These are phyloP conservation scores for Sclerodermus sp. DNA, from an alignment of 2,888 invertebrate species.

Conservation along the genomic window DNA sequence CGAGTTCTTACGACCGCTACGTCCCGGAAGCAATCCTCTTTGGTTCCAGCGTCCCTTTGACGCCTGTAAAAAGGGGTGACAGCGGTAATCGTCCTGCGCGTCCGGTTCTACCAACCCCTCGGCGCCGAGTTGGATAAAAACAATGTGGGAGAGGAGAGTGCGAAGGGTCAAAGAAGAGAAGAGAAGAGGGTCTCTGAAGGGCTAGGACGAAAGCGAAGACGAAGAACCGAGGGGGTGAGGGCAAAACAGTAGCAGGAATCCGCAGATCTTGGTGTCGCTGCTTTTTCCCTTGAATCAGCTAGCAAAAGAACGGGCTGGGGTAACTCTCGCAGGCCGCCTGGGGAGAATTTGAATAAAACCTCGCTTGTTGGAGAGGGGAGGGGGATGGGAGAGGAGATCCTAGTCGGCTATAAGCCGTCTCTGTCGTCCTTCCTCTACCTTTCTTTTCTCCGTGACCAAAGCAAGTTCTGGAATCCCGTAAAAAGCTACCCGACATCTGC, in stretches of 20 bases:
- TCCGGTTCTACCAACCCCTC: too few species aligned
- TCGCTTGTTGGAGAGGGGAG: not conserved
- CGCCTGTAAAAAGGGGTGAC: too few species aligned
- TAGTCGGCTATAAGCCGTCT: not conserved
- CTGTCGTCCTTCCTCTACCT: constrained; percentile 1
- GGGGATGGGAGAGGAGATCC: too few species aligned
- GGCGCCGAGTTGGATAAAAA: not conserved
- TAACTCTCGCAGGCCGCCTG: constrained; percentile 6
- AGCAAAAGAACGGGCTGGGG: constrained; percentile 1
- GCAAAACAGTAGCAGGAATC: constrained; percentile 1
- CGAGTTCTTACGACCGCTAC: too few species aligned
- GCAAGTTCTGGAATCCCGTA: constrained; percentile 28
- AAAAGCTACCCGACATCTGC: constrained; percentile 24
- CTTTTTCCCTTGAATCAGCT: constrained; percentile 2
- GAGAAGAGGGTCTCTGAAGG: not conserved
- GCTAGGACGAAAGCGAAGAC: too few species aligned
- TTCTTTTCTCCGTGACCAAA: not conserved
- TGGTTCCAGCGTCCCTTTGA: too few species aligned
- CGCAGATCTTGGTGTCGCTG: not conserved
- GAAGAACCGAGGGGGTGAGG: too few species aligned
- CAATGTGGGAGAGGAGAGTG: not conserved
- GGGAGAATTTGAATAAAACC: constrained; percentile 31
- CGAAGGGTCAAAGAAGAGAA: not conserved
- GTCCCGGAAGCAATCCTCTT: too few species aligned
- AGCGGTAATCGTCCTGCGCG: too few species aligned